Evolutionary conservation across 2,888 invertebrate species (phyloP), one percentile per base, ranked within the genome.

Genomic region (Drosophila emarginata): DNA sequence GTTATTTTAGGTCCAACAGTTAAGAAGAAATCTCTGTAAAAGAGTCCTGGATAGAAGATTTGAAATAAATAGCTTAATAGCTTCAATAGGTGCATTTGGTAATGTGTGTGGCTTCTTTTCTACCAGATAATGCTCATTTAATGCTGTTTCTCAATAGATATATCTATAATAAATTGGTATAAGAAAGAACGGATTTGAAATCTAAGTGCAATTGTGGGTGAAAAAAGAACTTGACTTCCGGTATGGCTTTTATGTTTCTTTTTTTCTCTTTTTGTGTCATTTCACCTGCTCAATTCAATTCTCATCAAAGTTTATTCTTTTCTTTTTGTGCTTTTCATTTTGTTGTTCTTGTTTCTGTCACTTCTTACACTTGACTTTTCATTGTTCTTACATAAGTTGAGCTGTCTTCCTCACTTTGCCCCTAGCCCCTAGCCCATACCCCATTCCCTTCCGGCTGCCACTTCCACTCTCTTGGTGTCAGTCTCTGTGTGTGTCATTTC

Each of bases 301-400:
- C 39, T 52, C 57, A 61, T 72, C 56, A 32, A 32, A 32, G 32
- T 71, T 65, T 65, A 62, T 52, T 71, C 15, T 7, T 40, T 39
- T 26, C 6, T 11, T 18, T 57, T 18, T 6, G 9, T 21, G n/a
- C 28, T 54, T 61, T 23, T 4, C 32, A 36, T 21, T 26, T 28
- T 5, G 14, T 45, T 2, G 21, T 39, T 18, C 23, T 28, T 14
- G 12, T 12, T 71, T 66, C 60, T 66, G 65, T 72, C 72, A 71
- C 54, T 72, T 71, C 60, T 65, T 72, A 72, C 72, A 72, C 66
- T 71, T 71, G 72, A 72, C 72, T 72, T 72, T 72, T 72, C 61
- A 45, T 66, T 72, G 72, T 72, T 72, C 65, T 65, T 72, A 60
- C 61, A 72, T 66, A 39, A 40, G 26, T 28, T 28, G 18, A 45